Evolutionary conservation across 2,888 invertebrate species (phyloP).

Genomic region (Cryptophagus acutangulus): DNA sequence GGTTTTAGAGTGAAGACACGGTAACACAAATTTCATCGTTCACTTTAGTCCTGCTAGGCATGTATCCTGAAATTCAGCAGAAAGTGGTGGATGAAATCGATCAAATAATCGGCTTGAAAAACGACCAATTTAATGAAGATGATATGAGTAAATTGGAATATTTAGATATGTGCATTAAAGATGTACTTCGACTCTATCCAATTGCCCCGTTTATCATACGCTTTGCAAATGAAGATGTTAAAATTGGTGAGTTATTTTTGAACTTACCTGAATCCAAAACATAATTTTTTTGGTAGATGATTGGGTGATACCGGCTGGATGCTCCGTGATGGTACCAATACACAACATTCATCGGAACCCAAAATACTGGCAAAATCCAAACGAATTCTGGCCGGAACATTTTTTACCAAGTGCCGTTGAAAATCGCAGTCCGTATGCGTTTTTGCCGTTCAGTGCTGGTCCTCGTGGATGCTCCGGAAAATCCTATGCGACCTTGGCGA

Average conservation of each 20-base stretch:
- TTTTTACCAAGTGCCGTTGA: slow-evolving; percentile 29
- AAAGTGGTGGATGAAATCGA: slow-evolving; percentile 16
- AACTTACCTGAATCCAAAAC: too few relatives aligned
- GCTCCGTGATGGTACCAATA: slow-evolving; percentile 25
- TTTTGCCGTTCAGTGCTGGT: slow-evolving; percentile 35
- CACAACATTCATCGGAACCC: slow-evolving; percentile 29
- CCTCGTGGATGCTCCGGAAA: slow-evolving; percentile 1
- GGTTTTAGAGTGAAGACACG: slow-evolving; percentile 12
- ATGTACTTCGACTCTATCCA: slow-evolving; percentile 35
- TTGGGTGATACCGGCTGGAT: slow-evolving; percentile 19
- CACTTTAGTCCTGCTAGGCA: slow-evolving; percentile 23
- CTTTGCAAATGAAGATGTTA: slow-evolving; percentile 29
- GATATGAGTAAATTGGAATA: slow-evolving; percentile 33
- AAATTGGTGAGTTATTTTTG: too few relatives aligned
- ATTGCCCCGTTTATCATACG: slow-evolving; percentile 37
- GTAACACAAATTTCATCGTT: slow-evolving; percentile 17
- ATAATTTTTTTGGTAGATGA: too few relatives aligned
- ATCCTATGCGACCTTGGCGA: neutral
- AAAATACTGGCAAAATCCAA: slow-evolving; percentile 31
- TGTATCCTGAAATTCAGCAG: slow-evolving; percentile 23
- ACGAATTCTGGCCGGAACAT: slow-evolving; percentile 36
- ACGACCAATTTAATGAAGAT: slow-evolving; percentile 13
- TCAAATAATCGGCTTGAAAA: slow-evolving; percentile 11
- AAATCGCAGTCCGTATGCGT: slow-evolving; percentile 30
- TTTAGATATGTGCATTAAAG: slow-evolving; percentile 39